Percentiles rank a stretch among this genome's conserved stretches.
These are phyloP conservation scores for Struthio camelus DNA, from an alignment of 2,113 vertebrate species.

Conservation along the genomic window DNA sequence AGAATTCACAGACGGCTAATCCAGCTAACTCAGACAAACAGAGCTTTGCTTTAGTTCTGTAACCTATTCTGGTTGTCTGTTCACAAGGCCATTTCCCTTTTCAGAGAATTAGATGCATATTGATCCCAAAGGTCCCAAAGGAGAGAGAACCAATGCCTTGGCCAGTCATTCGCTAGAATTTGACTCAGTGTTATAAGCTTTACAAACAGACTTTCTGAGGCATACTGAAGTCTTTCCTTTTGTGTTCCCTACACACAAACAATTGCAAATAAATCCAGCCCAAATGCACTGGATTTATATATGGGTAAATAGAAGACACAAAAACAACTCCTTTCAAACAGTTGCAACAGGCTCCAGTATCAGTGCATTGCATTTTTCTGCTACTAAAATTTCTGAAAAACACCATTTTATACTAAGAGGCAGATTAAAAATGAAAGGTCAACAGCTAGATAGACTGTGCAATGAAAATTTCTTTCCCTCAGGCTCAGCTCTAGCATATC, in stretches of 20 bases:
- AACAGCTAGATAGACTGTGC: not conserved
- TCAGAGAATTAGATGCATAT: not conserved
- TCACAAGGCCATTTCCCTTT: not conserved
- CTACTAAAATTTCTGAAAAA: not conserved
- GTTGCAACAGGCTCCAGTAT: not conserved
- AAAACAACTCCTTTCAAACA: not conserved
- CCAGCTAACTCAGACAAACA: not conserved
- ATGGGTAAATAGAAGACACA: not conserved
- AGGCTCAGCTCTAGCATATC: not conserved
- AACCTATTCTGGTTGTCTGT: not conserved
- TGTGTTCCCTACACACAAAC: not conserved
- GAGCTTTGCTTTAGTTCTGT: not conserved
- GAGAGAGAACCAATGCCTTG: not conserved
- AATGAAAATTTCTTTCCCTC: not conserved
- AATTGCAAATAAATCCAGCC: not conserved
- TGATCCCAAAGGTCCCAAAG: not conserved
- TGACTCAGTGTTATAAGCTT: not conserved
- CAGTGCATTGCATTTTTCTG: not conserved
- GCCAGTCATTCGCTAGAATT: not conserved
- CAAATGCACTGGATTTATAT: not conserved
- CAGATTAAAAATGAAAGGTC: not conserved
- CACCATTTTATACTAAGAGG: not conserved
- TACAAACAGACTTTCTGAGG: not conserved
- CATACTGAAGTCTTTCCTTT: not conserved
- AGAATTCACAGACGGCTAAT: not conserved